Evolutionary conservation across 1,140 invertebrate genomes (phyloP).

Genomic region (Listronotus bonariensis): DNA sequence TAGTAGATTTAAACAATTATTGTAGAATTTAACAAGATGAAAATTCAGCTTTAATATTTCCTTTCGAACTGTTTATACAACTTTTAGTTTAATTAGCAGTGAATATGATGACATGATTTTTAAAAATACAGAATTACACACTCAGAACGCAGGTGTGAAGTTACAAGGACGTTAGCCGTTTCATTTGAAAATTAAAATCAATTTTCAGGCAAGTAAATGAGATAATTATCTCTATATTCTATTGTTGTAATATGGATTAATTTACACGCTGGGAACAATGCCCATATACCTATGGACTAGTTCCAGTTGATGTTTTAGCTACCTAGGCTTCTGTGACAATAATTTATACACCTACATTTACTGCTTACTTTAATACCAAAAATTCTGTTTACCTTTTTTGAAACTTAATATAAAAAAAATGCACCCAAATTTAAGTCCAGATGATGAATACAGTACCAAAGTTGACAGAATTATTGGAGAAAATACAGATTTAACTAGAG

Average conservation of each 20-base stretch:
- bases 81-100: too few species aligned
- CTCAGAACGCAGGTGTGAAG: conserved; percentile 23
- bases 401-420: neutral
- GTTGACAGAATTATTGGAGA: conserved; percentile 30
- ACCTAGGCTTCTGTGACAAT: conserved; percentile 6
- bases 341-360: neutral
- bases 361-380: too few species aligned
- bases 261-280: conserved; percentile 19
- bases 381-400: too few species aligned
- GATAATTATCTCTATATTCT: conserved; percentile 23
- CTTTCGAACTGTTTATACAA: too few species aligned
- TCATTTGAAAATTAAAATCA: conserved; percentile 16
- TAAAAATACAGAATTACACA: too few species aligned
- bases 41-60: too few species aligned
- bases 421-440: conserved; percentile 8
- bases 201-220: conserved; percentile 3
- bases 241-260: conserved; percentile 35
- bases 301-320: neutral
- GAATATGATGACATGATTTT: too few species aligned
- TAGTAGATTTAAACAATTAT: too few species aligned
- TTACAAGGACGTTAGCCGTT: conserved; percentile 6
- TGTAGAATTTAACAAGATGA: too few species aligned
- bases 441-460: conserved; percentile 29
- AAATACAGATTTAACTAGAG: conserved; percentile 53
- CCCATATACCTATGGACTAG: conserved; percentile 1